phyloP scores from a whole-genome alignment of 2,888 invertebrate species.

The Ormia ochracea region DNA sequence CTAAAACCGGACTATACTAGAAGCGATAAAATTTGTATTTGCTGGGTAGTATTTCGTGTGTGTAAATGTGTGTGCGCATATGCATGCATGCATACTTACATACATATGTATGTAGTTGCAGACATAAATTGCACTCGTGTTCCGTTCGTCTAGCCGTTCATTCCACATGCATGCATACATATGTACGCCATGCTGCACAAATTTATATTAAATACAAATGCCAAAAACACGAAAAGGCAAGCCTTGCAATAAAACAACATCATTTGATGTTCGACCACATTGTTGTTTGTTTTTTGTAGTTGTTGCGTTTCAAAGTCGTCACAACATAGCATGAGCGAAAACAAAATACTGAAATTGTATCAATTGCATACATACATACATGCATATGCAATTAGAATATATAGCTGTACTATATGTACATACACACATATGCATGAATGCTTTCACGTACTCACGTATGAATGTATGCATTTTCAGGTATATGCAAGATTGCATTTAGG shows the following conservation, averaged over 20 bases:
- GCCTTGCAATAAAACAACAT: slow-evolving; percentile 39
- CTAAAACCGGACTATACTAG: too few species aligned
- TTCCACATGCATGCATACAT: too few species aligned
- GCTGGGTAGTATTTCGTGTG: neutral
- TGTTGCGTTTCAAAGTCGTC: slow-evolving; percentile 41
- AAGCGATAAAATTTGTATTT: too few species aligned
- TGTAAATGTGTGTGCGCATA: neutral
- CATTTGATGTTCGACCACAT: slow-evolving; percentile 11
- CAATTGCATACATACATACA: neutral
- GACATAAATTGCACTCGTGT: too few species aligned
- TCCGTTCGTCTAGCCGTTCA: too few species aligned
- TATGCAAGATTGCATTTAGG: slow-evolving; percentile 4
- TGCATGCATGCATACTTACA: neutral
- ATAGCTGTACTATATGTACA: neutral
- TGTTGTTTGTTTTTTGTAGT: slow-evolving; percentile 23
- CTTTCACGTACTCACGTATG: neutral
- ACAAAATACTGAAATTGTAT: neutral
- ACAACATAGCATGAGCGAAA: slow-evolving; percentile 13
- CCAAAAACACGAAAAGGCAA: slow-evolving; percentile 45
- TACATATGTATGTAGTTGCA: too few species aligned
- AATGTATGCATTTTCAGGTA: too few species aligned
- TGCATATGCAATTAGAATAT: too few species aligned
- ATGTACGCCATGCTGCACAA: too few species aligned
- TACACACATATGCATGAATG: neutral
- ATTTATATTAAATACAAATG: too few species aligned